Base-by-base conservation (phyloP, 2,888 invertebrate species). In the Odontomyia ornata region DNA sequence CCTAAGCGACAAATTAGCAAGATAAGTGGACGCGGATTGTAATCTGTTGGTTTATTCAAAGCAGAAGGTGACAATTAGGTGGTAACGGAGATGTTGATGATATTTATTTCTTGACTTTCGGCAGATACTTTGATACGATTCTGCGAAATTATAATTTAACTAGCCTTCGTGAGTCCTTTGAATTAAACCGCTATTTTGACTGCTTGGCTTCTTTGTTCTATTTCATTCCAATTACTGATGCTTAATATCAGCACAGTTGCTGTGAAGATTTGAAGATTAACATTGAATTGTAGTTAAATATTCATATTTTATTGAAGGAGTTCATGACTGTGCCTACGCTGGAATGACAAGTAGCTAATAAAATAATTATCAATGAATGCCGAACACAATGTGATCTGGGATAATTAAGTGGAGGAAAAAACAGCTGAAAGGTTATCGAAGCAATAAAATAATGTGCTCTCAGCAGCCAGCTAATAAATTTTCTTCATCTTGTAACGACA, bases 401-500 rank as follows among this genome's bases (percentile, higher is more conserved):
- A 23, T 21, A 21, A 5, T 57, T 11, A 52, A 18, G 36, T 60
- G n/a, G 15, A n/a, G 11, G 30, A 72, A 72, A 28, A 21, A 73
- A 60, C 57, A 60, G 36, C 23, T 36, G 27, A 56, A 76, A 76
- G 76, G 76, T 76, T 76, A 76, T 76, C 76, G 67, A 76, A 76
- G 76, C 65, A 76, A 76, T 76, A 76, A 76, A 76, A 76, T 76
- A 76, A 76, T 76, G n/a, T 76, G 36, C 36, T 5, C 67, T 4
- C 67, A 21, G 56, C 52, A 67, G 57, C 60, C 65, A 67, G 67
- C 67, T 73, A 76, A 76, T 76, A 76, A 76, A 76, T 65, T 28
- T 27, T 9, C 18, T 46, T 30, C 64, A 64, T 67, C n/a, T 67
- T 67, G 30, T 30, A 52, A 36, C 36, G 36, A 56, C 28, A 28